Conservation (phyloP, 1,140 invertebrate genomes). For the Solenopsis invicta region DNA sequence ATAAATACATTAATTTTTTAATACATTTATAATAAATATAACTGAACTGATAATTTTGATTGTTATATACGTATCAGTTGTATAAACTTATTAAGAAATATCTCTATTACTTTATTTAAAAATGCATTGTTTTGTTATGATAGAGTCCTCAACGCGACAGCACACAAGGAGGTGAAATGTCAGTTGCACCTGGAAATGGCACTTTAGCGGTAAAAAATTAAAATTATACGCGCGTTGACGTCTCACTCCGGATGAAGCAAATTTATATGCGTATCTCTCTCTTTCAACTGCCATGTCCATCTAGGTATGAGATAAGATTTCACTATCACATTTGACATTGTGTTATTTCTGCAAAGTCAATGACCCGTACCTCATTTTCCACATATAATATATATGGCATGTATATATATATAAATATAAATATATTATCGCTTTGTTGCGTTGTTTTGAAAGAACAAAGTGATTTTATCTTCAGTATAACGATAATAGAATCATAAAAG, state of each 20-base stretch:
- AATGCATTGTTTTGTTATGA: slow-evolving; percentile 32
- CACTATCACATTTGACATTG: slow-evolving; percentile 28
- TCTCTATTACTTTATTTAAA: background rate
- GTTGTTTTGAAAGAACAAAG: slow-evolving; percentile 27
- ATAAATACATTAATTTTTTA: too few relatives aligned
- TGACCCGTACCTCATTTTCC: slow-evolving; percentile 62
- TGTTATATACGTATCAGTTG: background rate
- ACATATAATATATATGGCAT: slow-evolving; percentile 46
- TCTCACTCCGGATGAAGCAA: slow-evolving; percentile 12
- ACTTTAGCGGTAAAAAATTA: slow-evolving; percentile 84
- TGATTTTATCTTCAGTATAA: slow-evolving; percentile 10
- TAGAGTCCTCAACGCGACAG: slow-evolving; percentile 86
- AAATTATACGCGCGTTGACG: slow-evolving; percentile 64
- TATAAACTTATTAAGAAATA: background rate
- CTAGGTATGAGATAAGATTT: slow-evolving; percentile 62
- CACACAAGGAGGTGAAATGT: slow-evolving; percentile 87
- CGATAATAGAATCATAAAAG: slow-evolving; percentile 13
- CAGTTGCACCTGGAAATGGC: slow-evolving; percentile 86
- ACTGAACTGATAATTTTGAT: too few relatives aligned
- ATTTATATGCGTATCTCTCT: slow-evolving; percentile 50
- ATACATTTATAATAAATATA: too few relatives aligned
- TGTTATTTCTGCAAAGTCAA: slow-evolving; percentile 47
- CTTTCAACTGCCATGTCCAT: slow-evolving; percentile 55
- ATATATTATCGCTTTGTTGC: slow-evolving; percentile 39
- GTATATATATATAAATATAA: slow-evolving; percentile 46